A percentile compares a stretch with the other conserved stretches of the same genome.
phyloP scores from a whole-genome alignment of 2,888 invertebrate species.

The Drosophila demipolita region DNA sequence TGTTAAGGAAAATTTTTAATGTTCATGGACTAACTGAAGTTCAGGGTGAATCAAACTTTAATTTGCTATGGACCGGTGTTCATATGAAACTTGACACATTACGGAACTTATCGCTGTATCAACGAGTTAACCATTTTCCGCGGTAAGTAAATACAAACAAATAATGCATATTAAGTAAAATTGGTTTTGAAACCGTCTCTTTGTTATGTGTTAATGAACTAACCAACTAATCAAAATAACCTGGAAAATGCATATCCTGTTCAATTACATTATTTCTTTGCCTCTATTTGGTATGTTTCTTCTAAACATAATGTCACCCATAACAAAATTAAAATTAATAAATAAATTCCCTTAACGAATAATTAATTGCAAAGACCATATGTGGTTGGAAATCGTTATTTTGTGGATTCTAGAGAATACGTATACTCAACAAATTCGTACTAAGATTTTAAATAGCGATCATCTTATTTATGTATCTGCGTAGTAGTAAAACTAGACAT shows the following conservation, averaged over 20 bases:
- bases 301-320: no score
- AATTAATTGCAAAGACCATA: no score
- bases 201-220: not conserved
- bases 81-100: slow-evolving; percentile 96
- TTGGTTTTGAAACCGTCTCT: not conserved
- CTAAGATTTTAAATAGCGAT: not conserved
- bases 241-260: not conserved
- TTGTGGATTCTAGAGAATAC: no score
- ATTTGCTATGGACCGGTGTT: slow-evolving; percentile 96
- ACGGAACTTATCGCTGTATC: slow-evolving; percentile 92
- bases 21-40: slow-evolving; percentile 92
- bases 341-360: no score
- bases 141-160: slow-evolving; percentile 86
- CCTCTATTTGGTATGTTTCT: no score
- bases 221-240: not conserved
- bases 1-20: slow-evolving; percentile 90
- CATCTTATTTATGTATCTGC: no score
- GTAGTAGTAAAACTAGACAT: not conserved
- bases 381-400: no score
- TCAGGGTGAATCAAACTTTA: slow-evolving; percentile 90
- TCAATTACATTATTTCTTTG: no score
- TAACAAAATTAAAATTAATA: no score
- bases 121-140: slow-evolving; percentile 98
- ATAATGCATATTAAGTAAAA: not conserved
- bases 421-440: no score